Percentiles rank a stretch among this genome's conserved stretches.
Evolutionary conservation across 2,888 invertebrate species (phyloP).

Genomic region (Drosophila leonis): DNA sequence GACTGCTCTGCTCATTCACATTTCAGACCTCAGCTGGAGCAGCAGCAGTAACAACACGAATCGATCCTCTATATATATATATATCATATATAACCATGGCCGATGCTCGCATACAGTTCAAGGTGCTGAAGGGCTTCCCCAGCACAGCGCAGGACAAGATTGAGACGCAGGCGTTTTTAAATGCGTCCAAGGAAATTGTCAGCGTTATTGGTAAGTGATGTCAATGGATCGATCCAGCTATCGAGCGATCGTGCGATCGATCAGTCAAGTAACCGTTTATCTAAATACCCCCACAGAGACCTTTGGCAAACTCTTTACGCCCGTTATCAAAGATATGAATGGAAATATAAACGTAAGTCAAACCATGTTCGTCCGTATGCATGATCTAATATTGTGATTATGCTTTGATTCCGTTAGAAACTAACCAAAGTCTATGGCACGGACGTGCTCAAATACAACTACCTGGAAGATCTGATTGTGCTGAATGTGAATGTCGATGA

Average conservation of each 20-base stretch:
- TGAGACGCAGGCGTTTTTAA: slow-evolving; percentile 87
- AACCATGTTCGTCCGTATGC: not conserved
- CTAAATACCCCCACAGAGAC: slow-evolving; percentile 86
- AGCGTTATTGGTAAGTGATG: slow-evolving; percentile 88
- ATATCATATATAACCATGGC: slow-evolving; percentile 27
- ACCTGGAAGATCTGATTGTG: slow-evolving; percentile 90
- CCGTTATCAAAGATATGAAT: slow-evolving; percentile 91
- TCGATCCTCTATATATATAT: slow-evolving; percentile 9
- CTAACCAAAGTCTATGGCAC: slow-evolving; percentile 87
- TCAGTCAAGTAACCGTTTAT: slow-evolving; percentile 4
- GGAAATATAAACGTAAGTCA: slow-evolving; percentile 90
- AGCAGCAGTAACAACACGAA: slow-evolving; percentile 10
- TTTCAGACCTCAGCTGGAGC: slow-evolving; percentile 47
- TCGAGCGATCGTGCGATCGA: slow-evolving; percentile 21
- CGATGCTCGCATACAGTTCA: slow-evolving; percentile 79
- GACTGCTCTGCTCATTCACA: slow-evolving; percentile 37
- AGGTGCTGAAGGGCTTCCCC: slow-evolving; percentile 86
- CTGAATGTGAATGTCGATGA: slow-evolving; percentile 87
- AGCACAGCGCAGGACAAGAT: slow-evolving; percentile 87
- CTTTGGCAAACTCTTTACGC: slow-evolving; percentile 90
- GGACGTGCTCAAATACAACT: slow-evolving; percentile 87
- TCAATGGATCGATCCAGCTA: slow-evolving; percentile 5
- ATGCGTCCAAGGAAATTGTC: slow-evolving; percentile 88
- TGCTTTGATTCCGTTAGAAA: slow-evolving; percentile 86
- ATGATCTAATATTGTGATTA: slow-evolving; percentile 2